phyloP scores from a whole-genome alignment of 1,140 invertebrate genomes.

The Aphis craccivora region DNA sequence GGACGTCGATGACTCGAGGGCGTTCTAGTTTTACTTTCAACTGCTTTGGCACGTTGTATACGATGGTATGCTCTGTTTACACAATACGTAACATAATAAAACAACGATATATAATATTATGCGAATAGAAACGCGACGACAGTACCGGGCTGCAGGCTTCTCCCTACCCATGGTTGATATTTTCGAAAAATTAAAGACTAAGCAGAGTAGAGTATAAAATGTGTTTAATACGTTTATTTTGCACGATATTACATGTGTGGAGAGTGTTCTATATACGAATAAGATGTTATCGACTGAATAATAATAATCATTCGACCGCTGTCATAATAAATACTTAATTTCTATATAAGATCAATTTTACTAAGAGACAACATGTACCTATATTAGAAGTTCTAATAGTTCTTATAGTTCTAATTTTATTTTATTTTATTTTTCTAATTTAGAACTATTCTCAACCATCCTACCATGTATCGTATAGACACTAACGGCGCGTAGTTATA shows the following conservation, averaged over 20 bases:
- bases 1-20: constrained; percentile 6
- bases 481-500: not conserved
- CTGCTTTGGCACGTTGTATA: not conserved
- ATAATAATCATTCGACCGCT: not conserved
- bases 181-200: not conserved
- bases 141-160: too few relatives aligned
- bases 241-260: not conserved
- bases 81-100: not conserved
- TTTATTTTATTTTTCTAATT: too few relatives aligned
- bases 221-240: not conserved
- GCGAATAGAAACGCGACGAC: not conserved
- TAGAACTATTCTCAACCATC: not conserved
- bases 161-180: not conserved
- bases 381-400: too few relatives aligned
- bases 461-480: not conserved
- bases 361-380: too few relatives aligned
- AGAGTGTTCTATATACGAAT: not conserved
- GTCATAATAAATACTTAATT: not conserved
- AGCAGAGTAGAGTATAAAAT: not conserved
- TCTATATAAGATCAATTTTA: not conserved
- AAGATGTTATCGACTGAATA: not conserved
- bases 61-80: not conserved
- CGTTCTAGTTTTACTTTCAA: constrained; percentile 28
- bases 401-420: too few relatives aligned
- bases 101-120: not conserved